A percentile compares a stretch with the other conserved stretches of the same genome.
phyloP scores from a whole-genome alignment of 2,888 invertebrate genomes.

The Lypha dubia region DNA sequence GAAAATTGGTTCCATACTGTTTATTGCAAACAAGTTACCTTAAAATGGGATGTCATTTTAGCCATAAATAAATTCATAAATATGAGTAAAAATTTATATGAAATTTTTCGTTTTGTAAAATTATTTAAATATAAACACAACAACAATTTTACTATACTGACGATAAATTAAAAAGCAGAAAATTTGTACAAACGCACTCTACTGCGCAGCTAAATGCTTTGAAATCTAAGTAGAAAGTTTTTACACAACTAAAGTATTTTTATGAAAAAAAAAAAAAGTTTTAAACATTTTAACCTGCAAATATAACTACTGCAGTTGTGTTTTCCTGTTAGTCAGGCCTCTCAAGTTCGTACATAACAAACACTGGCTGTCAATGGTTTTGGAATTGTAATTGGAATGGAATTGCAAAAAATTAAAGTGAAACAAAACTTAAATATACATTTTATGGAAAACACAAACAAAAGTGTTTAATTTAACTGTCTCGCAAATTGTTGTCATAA shows the following conservation, averaged over 20 bases:
- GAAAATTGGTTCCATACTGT: too few relatives aligned
- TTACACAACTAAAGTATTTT: constrained; percentile 17
- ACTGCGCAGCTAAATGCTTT: constrained; percentile 22
- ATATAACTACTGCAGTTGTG: constrained; percentile 10
- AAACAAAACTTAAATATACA: neutral
- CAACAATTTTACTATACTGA: neutral
- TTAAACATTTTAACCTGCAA: neutral
- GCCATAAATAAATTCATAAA: too few relatives aligned
- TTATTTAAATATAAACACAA: neutral
- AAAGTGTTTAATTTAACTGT: constrained; percentile 42
- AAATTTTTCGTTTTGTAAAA: too few relatives aligned
- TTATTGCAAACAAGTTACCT: too few relatives aligned
- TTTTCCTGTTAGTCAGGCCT: constrained; percentile 4
- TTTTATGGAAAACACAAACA: constrained; percentile 18
- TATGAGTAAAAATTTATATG: too few relatives aligned
- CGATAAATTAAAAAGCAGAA: constrained; percentile 29
- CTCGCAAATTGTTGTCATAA: constrained; percentile 16
- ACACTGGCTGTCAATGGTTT: constrained; percentile 39
- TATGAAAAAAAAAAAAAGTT: neutral
- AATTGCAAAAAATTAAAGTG: neutral
- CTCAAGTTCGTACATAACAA: constrained; percentile 25
- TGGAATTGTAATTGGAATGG: too few relatives aligned
- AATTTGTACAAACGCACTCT: constrained; percentile 21
- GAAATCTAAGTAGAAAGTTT: constrained; percentile 38
- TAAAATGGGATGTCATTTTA: too few relatives aligned